Evolutionary conservation across 2,113 vertebrate species (phyloP).

Genomic region (Cheilinus undulatus): DNA sequence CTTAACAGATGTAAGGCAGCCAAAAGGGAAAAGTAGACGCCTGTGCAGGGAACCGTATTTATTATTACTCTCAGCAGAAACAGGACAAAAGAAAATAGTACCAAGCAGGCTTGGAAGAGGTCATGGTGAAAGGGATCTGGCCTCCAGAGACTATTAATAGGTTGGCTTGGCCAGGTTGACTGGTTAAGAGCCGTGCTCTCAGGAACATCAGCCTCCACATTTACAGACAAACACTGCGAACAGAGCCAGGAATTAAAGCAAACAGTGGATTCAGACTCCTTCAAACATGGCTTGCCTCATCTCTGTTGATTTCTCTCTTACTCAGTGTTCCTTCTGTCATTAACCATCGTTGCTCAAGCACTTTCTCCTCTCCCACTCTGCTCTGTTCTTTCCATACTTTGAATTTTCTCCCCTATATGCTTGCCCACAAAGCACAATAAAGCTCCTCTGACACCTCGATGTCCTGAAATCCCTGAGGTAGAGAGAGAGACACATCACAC

Average conservation of each 20-base stretch:
- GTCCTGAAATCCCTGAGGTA: constrained; percentile 58
- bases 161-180: constrained; percentile 39
- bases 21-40: constrained; percentile 70
- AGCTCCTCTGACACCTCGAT: constrained; percentile 68
- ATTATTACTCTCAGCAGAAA: constrained; percentile 77
- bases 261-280: constrained; percentile 41
- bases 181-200: constrained; percentile 65
- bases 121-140: constrained; percentile 74
- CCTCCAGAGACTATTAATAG: constrained; percentile 74
- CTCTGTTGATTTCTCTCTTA: constrained; percentile 23
- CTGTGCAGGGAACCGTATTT: constrained; percentile 70
- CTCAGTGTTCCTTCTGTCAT: constrained; percentile 29
- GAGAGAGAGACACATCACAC: constrained; percentile 37
- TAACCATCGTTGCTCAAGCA: constrained; percentile 24
- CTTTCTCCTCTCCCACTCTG: constrained; percentile 33
- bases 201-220: constrained; percentile 59
- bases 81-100: constrained; percentile 71
- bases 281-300: constrained; percentile 27
- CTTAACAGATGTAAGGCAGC: constrained; percentile 70
- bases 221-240: constrained; percentile 62
- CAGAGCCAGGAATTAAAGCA: constrained; percentile 53
- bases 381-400: constrained; percentile 26
- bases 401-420: constrained; percentile 39
- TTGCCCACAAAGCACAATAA: constrained; percentile 41
- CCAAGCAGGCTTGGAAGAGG: constrained; percentile 60